A percentile compares a stretch with the other conserved stretches of the same genome.
phyloP scores from a whole-genome alignment of 1,140 invertebrate species.

The Chlorops oryzae region DNA sequence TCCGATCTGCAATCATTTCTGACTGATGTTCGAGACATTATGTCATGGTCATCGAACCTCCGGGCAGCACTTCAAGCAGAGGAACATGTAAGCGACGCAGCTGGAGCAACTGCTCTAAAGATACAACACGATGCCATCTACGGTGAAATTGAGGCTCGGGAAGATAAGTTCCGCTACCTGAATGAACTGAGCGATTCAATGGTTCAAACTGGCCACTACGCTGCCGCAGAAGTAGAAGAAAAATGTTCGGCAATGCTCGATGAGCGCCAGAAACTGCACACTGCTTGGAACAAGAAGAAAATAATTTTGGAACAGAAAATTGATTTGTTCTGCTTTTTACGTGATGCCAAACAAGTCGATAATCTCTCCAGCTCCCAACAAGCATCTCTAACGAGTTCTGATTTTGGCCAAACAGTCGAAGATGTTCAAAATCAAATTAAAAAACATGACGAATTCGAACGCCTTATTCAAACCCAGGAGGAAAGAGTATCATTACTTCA shows the following conservation, averaged over 20 bases:
- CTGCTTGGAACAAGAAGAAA: slow-evolving; percentile 84
- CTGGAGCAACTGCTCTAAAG: slow-evolving; percentile 78
- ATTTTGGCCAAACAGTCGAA: slow-evolving; percentile 65
- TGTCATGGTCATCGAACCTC: slow-evolving; percentile 79
- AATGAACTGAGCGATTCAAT: slow-evolving; percentile 76
- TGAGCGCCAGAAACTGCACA: slow-evolving; percentile 71
- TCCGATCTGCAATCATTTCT: slow-evolving; percentile 84
- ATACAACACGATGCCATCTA: slow-evolving; percentile 86
- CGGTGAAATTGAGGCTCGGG: slow-evolving; percentile 90
- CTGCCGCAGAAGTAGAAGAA: slow-evolving; percentile 70
- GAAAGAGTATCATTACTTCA: slow-evolving; percentile 80
- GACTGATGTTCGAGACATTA: slow-evolving; percentile 77
- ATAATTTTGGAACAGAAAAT: slow-evolving; percentile 89
- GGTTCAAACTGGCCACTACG: slow-evolving; percentile 81
- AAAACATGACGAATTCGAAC: slow-evolving; percentile 87
- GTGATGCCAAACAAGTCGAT: slow-evolving; percentile 91
- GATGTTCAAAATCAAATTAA: slow-evolving; percentile 81
- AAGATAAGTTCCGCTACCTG: slow-evolving; percentile 75
- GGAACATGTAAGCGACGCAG: slow-evolving; percentile 78
- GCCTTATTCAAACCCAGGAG: slow-evolving; percentile 71
- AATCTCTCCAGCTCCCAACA: slow-evolving; percentile 84
- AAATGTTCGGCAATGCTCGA: slow-evolving; percentile 69
- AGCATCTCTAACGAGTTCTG: slow-evolving; percentile 59
- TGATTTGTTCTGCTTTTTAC: slow-evolving; percentile 88
- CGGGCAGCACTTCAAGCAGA: slow-evolving; percentile 74